These are phyloP conservation scores for Micrastur ruficollis DNA, from an alignment of 2,797 vertebrate genomes.

Conservation along the genomic window DNA sequence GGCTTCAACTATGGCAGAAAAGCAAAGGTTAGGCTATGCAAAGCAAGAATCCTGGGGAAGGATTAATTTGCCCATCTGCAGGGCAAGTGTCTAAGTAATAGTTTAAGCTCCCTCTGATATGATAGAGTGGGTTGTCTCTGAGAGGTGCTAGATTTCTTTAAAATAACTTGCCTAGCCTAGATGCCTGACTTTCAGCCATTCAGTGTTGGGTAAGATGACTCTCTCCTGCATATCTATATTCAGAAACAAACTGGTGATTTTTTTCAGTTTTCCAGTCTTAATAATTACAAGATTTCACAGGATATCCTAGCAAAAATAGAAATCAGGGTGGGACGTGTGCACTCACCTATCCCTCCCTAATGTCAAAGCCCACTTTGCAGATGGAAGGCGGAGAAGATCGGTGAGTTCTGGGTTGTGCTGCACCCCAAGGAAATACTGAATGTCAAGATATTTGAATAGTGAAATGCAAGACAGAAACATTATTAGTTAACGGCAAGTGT, in stretches of 20 bases:
- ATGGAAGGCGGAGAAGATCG: background rate
- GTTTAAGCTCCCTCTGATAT: background rate
- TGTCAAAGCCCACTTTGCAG: background rate
- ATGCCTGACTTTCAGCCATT: background rate
- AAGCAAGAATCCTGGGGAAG: background rate
- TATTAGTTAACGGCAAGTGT: background rate
- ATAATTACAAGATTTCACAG: background rate
- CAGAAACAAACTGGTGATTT: background rate
- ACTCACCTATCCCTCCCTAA: background rate
- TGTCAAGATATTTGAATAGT: background rate
- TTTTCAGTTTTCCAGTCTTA: background rate
- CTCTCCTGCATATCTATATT: background rate
- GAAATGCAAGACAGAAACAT: background rate
- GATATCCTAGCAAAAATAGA: background rate
- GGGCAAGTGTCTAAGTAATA: background rate
- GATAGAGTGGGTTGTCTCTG: background rate
- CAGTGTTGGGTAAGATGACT: background rate
- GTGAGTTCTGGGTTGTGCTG: background rate
- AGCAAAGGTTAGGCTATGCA: background rate
- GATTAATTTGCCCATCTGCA: background rate
- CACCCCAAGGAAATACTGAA: background rate
- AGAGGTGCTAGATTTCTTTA: background rate
- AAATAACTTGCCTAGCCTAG: background rate
- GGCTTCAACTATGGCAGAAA: background rate
- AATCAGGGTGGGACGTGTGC: rapidly evolving